Base-by-base conservation (phyloP, 2,113 vertebrate species). In the Podiceps cristatus region DNA sequence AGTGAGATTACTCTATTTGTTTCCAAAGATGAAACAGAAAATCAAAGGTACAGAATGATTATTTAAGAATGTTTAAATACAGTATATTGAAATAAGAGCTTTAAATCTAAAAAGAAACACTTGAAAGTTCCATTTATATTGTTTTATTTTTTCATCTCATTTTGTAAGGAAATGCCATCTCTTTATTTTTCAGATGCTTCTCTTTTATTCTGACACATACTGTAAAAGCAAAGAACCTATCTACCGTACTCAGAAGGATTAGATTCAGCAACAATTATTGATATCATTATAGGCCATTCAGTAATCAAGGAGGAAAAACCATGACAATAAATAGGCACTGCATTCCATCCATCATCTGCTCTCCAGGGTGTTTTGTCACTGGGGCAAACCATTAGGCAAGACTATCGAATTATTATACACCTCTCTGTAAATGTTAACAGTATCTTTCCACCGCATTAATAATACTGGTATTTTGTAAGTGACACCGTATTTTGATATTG, bases 1-100 rank as follows among this genome's bases (percentile, higher is more conserved):
- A 98, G 96, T 97, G 97, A 97, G 98, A 98, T 98, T 98, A 64
- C 98, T 98, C 98, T 98, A 97, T 96, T 92, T 96, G 94, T 98
- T 97, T 98, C 96, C 93, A 95, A 96, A 97, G 96, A 63, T 86
- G 95, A 96, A 97, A 94, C 83, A 79, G 90, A 93, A 93, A 96
- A 95, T 85, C 53, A 95, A 96, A 97, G 98, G 98, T 98, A 98
- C 98, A 97, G 74, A 97, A 88, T 94, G 88, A 87, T 97, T 98
- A 98, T 98, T 98, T 98, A 97, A 97, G 96, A 83, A 97, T 96
- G 94, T 98, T 96, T 98, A 98, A 98, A 77, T 97, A 98, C 96
- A 97, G 62, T 98, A 95, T 98, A 95, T 98, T 94, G 95, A 97
- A 96, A 93, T 77, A 94, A 97, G 97, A 98, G 96, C 96, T 97